Base-by-base conservation (phyloP, 2,888 invertebrate species). In the Hyles lineata region DNA sequence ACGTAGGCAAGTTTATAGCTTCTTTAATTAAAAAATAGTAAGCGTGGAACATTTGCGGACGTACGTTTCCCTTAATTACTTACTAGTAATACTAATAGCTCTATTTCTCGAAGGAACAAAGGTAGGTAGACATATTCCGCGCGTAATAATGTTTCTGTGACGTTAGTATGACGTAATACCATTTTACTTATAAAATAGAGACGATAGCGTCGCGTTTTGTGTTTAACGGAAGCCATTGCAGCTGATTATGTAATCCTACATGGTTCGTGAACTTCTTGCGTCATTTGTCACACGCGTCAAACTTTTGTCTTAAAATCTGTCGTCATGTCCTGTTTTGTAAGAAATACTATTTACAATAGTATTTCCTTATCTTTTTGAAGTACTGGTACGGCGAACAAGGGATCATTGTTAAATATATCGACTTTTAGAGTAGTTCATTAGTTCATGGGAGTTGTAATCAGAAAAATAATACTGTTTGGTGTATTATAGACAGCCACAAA, bases 141-240 rank as follows among this genome's bases (percentile, higher is more conserved):
- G 23, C 63, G 63, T 35, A 43, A 43, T 63, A 35, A 11, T 63
- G 23, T 63, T 21, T 15, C 35, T 63, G 21, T 63, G 63, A 67
- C 67, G 50, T 67, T 43, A 50, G 4, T 67, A 17, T 50, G 67
- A 67, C 67, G 67, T 17, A 63, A 63, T 63, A 50, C 43, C 23
- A 50, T 43, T 62, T 62, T 62, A 62, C 23, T 50, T 67, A 67
- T 67, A 67, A 23, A 67, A 23, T 63, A 63, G n/a, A 63, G 35
- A 35, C 67, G 67, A 67, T 67, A 67, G 50, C 63, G 63, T 50
- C 23, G 67, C 21, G 50, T 43, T 67, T 67, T 67, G 43, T 67
- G 23, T 67, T 67, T 67, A 50, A 67, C 67, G 67, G 67, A 67
- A 67, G 67, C 67, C 67, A 50, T 67, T 67, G 50, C 21, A 50